A percentile compares a stretch with the other conserved stretches of the same genome.
Conservation (phyloP, 2,797 vertebrate species). For the Mormyrus hasselquistii region DNA sequence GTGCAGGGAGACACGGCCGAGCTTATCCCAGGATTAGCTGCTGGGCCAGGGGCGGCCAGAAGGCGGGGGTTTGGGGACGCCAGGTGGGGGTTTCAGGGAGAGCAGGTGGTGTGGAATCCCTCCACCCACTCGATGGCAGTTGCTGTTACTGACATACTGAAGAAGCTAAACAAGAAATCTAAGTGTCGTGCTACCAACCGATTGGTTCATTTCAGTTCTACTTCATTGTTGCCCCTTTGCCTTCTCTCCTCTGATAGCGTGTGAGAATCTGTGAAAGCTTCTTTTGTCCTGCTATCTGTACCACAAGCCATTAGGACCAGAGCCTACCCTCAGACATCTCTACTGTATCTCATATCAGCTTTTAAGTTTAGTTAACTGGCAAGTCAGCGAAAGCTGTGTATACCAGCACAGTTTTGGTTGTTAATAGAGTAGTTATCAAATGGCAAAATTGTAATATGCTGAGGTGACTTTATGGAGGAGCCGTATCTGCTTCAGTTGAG, state of each 20-base stretch:
- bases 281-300: neutral
- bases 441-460: neutral
- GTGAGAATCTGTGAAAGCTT: neutral
- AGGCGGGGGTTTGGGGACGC: neutral
- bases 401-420: neutral
- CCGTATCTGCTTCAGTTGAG: neutral
- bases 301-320: neutral
- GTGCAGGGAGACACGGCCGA: neutral
- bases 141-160: neutral
- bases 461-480: neutral
- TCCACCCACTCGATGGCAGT: neutral
- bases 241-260: neutral
- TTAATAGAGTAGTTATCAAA: neutral
- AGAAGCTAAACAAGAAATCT: neutral
- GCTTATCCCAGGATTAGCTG: neutral
- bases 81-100: neutral
- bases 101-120: neutral
- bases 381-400: neutral
- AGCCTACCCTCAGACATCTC: neutral
- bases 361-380: neutral
- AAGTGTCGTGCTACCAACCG: neutral
- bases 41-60: neutral
- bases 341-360: neutral
- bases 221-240: neutral
- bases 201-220: neutral